Percentiles rank a stretch among this genome's conserved stretches.
Conservation (phyloP, 2,888 invertebrate genomes). For the Pristionchus japonicus region DNA sequence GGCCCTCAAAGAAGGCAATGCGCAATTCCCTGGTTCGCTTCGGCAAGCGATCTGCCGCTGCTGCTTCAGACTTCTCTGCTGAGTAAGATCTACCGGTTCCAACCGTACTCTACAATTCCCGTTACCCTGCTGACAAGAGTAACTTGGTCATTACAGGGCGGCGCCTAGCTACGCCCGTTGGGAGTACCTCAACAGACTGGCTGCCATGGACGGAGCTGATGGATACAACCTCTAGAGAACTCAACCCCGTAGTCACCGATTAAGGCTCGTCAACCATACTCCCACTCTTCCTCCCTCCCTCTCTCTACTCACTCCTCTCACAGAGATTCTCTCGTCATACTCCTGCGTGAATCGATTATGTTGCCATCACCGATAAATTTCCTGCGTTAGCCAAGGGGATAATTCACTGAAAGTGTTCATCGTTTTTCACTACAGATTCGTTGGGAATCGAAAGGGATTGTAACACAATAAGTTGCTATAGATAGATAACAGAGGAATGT, state of each 20-base stretch:
- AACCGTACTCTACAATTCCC: too few species aligned
- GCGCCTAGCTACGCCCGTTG: background rate
- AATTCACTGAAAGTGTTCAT: too few species aligned
- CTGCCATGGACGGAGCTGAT: background rate
- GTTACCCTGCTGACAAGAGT: background rate
- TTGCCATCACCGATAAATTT: constrained; percentile 8
- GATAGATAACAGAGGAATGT: too few species aligned
- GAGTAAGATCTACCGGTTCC: constrained; percentile 10
- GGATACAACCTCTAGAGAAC: background rate
- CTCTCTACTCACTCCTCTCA: background rate
- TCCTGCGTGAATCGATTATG: background rate
- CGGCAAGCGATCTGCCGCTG: constrained; percentile 54
- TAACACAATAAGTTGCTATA: too few species aligned
- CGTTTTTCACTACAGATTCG: too few species aligned
- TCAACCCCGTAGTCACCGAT: constrained; percentile 17
- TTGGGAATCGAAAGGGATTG: too few species aligned
- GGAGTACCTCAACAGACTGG: constrained; percentile 19
- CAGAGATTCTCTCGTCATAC: background rate
- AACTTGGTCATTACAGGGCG: background rate
- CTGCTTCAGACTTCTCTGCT: background rate
- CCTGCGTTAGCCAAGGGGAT: background rate
- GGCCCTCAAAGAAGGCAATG: constrained; percentile 64
- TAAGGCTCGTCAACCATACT: background rate
- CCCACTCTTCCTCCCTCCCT: background rate
- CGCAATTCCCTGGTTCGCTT: constrained; percentile 63